Base-by-base conservation (phyloP, 2,797 vertebrate genomes). In the Taenioides sp. region DNA sequence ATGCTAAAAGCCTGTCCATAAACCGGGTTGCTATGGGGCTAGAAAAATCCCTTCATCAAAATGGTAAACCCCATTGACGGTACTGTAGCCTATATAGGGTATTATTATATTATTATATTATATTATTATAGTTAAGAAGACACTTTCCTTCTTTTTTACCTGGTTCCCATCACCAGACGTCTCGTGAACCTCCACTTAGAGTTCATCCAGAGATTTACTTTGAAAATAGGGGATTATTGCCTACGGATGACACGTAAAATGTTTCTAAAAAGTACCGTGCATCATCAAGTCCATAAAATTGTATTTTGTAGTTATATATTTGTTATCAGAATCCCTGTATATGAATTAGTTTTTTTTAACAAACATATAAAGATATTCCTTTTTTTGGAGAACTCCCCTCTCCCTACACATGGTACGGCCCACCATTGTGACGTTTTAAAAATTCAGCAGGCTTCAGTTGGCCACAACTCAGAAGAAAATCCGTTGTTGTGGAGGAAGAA, bases 401-500 rank as follows among this genome's bases (percentile, higher is more conserved):
- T 60, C n/a, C 49, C 0, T 0, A 0, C 0, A 20, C 82, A 74
- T 94, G 92, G 93, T 92, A 88, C 20, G 61, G 6, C 76, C 93
- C 22, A 23, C 70, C 78, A 81, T 88, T 87, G 91, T 93, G 93
- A 92, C 92, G 93, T 90, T 84, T 85, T 80, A 86, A 89, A 89
- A 88, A 87, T 86, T 90, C 85, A 88, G 87, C 75, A 90, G 84
- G 78, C 84, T 85, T 80, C 88, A 83, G 84, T 91, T 92, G 88
- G 87, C 80, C 85, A 68, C 82, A 81, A 78, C 84, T 89, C 81
- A 82, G 91, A 78, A 82, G 86, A 89, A 87, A 80, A 83, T 73
- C 87, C 87, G 87, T 91, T 91, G 91, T 92, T 87, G 90, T 84
- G 85, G 83, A 68, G 77, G 76, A 86, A 86, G 87, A 88, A 90